phyloP scores from a whole-genome alignment of 2,888 invertebrate genomes.

The Labia minor region DNA sequence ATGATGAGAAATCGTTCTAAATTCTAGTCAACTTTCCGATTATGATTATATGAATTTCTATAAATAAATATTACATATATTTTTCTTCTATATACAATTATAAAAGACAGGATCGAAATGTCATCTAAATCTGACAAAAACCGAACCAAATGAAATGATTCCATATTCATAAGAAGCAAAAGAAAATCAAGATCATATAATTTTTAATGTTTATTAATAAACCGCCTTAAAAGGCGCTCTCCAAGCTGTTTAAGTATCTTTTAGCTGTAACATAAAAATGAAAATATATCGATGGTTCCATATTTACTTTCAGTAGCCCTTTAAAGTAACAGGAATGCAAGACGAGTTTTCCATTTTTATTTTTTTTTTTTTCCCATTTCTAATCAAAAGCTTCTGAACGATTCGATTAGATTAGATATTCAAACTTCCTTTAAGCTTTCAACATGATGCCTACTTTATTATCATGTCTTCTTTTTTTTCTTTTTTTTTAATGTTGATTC shows the following conservation, averaged over 20 bases:
- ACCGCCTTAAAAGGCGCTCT: neutral
- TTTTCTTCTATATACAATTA: no score
- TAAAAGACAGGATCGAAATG: no score
- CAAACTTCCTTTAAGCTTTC: neutral
- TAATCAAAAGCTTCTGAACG: neutral
- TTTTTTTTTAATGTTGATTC: no score
- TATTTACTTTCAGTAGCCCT: neutral
- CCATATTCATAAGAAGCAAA: neutral
- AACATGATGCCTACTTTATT: neutral
- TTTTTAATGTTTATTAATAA: conserved; percentile 9
- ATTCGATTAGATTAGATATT: neutral
- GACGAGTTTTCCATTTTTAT: neutral
- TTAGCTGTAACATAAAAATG: neutral
- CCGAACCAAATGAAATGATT: neutral
- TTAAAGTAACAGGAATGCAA: neutral
- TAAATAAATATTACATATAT: no score
- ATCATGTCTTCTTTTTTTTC: no score
- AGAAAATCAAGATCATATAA: neutral
- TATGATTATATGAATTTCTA: neutral
- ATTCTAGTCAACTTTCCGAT: conserved; percentile 3
- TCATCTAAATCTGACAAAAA: neutral
- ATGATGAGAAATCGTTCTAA: conserved; percentile 13
- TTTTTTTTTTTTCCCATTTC: neutral
- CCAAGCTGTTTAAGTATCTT: neutral
- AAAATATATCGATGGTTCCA: neutral